Conservation (phyloP, 2,888 invertebrate species). For the Podabrus alpinus region DNA sequence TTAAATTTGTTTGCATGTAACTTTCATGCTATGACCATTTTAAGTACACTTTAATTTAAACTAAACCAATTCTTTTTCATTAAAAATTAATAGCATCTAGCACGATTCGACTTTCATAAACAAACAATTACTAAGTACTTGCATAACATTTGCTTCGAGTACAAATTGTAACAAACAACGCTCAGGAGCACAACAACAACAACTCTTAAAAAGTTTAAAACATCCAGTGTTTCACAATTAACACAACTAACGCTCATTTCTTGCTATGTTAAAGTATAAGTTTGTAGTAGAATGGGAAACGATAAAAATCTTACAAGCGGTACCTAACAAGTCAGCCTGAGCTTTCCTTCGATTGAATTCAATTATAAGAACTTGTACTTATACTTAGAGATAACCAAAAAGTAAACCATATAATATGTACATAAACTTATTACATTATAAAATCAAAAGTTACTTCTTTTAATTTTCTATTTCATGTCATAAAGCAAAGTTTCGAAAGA, state of each 20-base stretch:
- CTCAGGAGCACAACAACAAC: not conserved
- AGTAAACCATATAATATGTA: not conserved
- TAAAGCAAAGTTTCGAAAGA: not conserved
- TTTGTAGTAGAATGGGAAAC: conserved; percentile 15
- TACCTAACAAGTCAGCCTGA: conserved; percentile 37
- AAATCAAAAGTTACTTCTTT: not conserved
- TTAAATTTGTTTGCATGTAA: conserved; percentile 28
- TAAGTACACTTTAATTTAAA: conserved; percentile 20
- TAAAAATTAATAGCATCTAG: not conserved
- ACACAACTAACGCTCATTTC: not conserved
- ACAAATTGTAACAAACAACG: not conserved
- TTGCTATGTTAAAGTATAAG: not conserved
- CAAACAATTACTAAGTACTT: not conserved
- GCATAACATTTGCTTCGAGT: not conserved
- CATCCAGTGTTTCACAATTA: not conserved
- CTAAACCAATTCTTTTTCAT: not conserved
- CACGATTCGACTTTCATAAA: not conserved
- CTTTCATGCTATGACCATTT: conserved; percentile 25
- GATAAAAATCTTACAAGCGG: conserved; percentile 34
- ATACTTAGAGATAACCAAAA: not conserved
- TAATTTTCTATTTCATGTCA: conserved; percentile 5
- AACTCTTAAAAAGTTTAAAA: not conserved
- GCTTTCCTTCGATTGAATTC: not conserved
- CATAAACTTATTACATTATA: not conserved
- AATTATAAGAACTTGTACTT: not conserved